These are phyloP conservation scores for Bimastos eiseni DNA, from an alignment of 2,888 invertebrate species.

Conservation along the genomic window DNA sequence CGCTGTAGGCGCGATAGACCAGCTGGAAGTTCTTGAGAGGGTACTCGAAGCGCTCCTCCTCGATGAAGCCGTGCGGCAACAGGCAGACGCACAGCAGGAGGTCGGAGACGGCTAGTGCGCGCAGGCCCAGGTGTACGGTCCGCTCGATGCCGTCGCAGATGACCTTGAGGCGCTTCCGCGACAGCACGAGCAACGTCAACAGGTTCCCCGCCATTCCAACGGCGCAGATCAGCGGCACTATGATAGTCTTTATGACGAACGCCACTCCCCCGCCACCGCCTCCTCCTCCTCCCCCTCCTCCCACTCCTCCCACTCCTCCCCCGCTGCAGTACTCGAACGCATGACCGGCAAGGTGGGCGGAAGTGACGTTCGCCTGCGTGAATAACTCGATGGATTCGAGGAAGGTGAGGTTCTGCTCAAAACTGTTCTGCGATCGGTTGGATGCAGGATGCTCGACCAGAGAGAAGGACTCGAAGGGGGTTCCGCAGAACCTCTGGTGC, in stretches of 20 bases:
- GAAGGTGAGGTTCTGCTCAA: neutral
- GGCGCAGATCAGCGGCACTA: constrained; percentile 40
- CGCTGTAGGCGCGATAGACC: constrained; percentile 52
- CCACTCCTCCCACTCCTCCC: neutral
- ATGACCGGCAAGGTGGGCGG: neutral
- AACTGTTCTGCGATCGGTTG: neutral
- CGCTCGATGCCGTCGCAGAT: constrained; percentile 73
- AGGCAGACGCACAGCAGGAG: constrained; percentile 65
- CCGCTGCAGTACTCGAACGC: neutral
- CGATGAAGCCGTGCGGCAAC: constrained; percentile 67
- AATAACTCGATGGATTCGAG: neutral
- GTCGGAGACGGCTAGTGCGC: constrained; percentile 79
- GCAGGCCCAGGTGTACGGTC: constrained; percentile 75
- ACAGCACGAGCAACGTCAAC: constrained; percentile 77
- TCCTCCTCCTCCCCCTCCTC: neutral
- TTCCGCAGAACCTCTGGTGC: neutral
- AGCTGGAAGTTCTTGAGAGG: constrained; percentile 40
- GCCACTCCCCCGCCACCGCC: neutral
- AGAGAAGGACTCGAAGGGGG: neutral
- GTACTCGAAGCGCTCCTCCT: constrained; percentile 37
- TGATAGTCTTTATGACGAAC: constrained; percentile 30
- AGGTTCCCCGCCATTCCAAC: constrained; percentile 76
- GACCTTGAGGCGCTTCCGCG: constrained; percentile 64
- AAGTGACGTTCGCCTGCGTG: neutral
- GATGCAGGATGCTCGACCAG: neutral